These are phyloP conservation scores for Drosophila ananassae DNA, from an alignment of 1,140 invertebrate species.

Conservation along the genomic window DNA sequence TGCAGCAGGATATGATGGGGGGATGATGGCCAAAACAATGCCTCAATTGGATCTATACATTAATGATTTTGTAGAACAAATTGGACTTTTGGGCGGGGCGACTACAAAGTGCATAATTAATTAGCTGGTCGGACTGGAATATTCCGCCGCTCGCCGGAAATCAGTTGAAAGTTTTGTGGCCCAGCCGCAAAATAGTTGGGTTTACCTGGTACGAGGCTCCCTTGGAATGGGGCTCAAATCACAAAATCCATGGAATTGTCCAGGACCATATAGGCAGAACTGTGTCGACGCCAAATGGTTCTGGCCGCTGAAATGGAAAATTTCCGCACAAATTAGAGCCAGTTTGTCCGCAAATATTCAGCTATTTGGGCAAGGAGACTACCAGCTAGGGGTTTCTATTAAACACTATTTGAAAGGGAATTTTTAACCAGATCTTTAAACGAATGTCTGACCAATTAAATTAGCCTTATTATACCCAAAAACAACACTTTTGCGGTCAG, in stretches of 20 bases:
- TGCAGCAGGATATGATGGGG: neutral
- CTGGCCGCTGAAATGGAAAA: constrained; percentile 53
- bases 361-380: neutral
- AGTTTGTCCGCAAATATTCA: constrained; percentile 12
- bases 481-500: neutral
- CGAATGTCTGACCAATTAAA: neutral
- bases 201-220: constrained; percentile 53
- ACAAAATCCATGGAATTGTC: constrained; percentile 82
- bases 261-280: constrained; percentile 72
- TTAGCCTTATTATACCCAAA: neutral
- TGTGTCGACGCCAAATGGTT: constrained; percentile 79
- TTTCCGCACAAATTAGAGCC: constrained; percentile 43
- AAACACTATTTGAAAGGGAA: neutral
- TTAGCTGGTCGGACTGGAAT: constrained; percentile 30
- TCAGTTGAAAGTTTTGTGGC: constrained; percentile 49
- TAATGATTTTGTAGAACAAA: constrained; percentile 71
- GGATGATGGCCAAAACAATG: constrained; percentile 44
- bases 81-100: constrained; percentile 1
- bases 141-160: constrained; percentile 14
- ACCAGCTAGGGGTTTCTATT: constrained; percentile 9
- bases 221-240: constrained; percentile 55
- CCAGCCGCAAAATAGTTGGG: constrained; percentile 29
- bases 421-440: neutral
- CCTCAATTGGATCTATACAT: constrained; percentile 56
- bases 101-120: constrained; percentile 74